Evolutionary conservation across 2,797 vertebrate genomes (phyloP).

Genomic region (Myotis findleyi): DNA sequence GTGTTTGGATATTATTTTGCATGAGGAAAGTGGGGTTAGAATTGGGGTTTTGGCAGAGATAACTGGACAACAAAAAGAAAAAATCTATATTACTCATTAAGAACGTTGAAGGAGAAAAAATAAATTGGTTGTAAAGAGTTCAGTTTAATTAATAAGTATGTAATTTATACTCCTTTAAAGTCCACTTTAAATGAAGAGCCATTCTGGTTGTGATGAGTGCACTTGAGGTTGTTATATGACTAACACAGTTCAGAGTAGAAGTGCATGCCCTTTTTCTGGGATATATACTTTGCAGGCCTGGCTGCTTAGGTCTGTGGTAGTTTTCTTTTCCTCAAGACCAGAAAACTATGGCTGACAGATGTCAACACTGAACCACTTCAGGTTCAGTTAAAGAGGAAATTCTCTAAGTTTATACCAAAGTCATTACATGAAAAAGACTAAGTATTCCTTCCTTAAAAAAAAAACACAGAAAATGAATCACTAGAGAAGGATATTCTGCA

Average conservation of each 20-base stretch:
- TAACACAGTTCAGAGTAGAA: background rate
- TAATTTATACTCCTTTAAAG: slow-evolving; percentile 27
- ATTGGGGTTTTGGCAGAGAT: slow-evolving; percentile 7
- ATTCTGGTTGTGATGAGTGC: background rate
- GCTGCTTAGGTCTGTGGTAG: background rate
- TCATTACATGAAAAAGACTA: background rate
- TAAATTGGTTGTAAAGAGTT: background rate
- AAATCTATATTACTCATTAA: background rate
- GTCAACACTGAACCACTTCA: background rate
- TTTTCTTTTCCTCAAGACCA: background rate
- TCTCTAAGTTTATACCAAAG: background rate
- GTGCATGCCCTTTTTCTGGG: background rate
- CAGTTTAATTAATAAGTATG: slow-evolving; percentile 37
- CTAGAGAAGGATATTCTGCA: background rate
- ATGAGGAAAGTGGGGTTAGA: background rate
- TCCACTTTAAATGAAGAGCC: background rate
- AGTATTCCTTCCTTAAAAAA: background rate
- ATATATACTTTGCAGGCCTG: background rate
- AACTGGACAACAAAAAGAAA: background rate
- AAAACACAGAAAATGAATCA: slow-evolving; percentile 24
- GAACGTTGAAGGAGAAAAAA: slow-evolving; percentile 24
- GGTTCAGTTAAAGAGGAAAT: background rate
- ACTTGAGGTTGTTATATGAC: background rate
- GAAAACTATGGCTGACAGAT: background rate
- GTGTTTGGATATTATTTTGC: background rate